Conservation (phyloP, 1,140 invertebrate species). For the Drosophila neocordata region DNA sequence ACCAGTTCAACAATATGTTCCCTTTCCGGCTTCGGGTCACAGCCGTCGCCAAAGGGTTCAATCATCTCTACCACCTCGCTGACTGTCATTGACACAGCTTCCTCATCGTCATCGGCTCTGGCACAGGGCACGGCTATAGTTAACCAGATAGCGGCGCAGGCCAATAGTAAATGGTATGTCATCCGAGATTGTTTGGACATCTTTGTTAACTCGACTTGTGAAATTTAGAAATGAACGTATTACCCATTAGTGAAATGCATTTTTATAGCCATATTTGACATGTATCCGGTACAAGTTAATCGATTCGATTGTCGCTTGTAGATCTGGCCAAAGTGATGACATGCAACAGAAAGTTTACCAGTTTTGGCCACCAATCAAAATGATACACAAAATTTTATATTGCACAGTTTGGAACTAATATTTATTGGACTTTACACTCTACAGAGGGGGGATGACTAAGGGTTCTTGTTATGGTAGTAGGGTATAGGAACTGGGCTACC, state of each 20-base stretch:
- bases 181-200: slow-evolving; percentile 24
- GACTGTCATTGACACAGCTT: slow-evolving; percentile 41
- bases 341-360: slow-evolving; percentile 28
- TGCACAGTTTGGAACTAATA: not conserved
- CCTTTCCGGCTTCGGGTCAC: slow-evolving; percentile 44
- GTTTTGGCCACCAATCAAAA: slow-evolving; percentile 8
- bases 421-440: slow-evolving; percentile 32
- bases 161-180: slow-evolving; percentile 27
- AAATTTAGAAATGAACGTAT: slow-evolving; percentile 8
- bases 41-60: slow-evolving; percentile 50
- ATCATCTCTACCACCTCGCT: slow-evolving; percentile 60
- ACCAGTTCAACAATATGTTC: slow-evolving; percentile 58
- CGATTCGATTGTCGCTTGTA: slow-evolving; percentile 27
- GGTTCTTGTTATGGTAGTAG: not conserved
- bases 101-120: slow-evolving; percentile 40
- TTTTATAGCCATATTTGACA: slow-evolving; percentile 34
- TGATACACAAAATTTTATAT: slow-evolving; percentile 4
- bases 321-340: slow-evolving; percentile 33
- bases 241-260: not conserved
- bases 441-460: not conserved
- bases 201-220: not conserved
- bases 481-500: not conserved
- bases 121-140: not conserved
- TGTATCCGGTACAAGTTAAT: slow-evolving; percentile 39
- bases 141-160: slow-evolving; percentile 19